Percentiles rank a stretch among this genome's conserved stretches.
Evolutionary conservation across 2,797 vertebrate genomes (phyloP).

Genomic region (Crenuchus spilurus): DNA sequence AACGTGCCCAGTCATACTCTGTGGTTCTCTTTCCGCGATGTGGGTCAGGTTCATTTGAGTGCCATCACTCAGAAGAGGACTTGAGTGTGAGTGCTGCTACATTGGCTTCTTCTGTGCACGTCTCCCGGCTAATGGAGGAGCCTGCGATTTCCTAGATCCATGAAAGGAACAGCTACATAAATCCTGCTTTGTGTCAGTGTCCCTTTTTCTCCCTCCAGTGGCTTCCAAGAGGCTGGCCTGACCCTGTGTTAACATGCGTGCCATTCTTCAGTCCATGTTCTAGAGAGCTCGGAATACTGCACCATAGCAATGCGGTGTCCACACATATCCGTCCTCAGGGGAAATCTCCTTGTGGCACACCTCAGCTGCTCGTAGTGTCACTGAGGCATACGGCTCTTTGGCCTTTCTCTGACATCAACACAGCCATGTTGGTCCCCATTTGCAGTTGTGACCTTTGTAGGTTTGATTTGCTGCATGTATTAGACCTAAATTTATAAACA

Average conservation of each 20-base stretch:
- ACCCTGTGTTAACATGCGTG: slow-evolving; percentile 14
- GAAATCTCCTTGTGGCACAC: slow-evolving; percentile 1
- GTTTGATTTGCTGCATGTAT: neutral
- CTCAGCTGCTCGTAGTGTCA: neutral
- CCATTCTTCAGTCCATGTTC: slow-evolving; percentile 13
- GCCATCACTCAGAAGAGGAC: slow-evolving; percentile 57
- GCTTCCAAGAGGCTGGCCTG: slow-evolving; percentile 8
- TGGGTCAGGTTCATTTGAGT: slow-evolving; percentile 67
- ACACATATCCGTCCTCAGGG: neutral
- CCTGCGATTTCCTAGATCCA: slow-evolving; percentile 28
- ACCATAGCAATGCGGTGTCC: neutral
- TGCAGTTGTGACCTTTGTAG: neutral
- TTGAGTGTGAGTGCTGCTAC: slow-evolving; percentile 47
- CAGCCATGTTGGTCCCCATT: neutral
- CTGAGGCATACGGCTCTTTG: neutral
- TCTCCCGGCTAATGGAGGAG: slow-evolving; percentile 46
- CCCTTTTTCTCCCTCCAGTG: neutral
- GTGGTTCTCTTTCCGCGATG: too few species aligned
- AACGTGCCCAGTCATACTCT: too few species aligned
- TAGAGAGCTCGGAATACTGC: slow-evolving; percentile 9
- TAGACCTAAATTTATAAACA: too few species aligned
- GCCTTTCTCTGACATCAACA: neutral
- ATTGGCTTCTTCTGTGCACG: slow-evolving; percentile 41
- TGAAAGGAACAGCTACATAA: slow-evolving; percentile 36
- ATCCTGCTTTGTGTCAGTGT: slow-evolving; percentile 25